phyloP scores from a whole-genome alignment of 2,888 invertebrate genomes.

The Noctuana brunneofusca region DNA sequence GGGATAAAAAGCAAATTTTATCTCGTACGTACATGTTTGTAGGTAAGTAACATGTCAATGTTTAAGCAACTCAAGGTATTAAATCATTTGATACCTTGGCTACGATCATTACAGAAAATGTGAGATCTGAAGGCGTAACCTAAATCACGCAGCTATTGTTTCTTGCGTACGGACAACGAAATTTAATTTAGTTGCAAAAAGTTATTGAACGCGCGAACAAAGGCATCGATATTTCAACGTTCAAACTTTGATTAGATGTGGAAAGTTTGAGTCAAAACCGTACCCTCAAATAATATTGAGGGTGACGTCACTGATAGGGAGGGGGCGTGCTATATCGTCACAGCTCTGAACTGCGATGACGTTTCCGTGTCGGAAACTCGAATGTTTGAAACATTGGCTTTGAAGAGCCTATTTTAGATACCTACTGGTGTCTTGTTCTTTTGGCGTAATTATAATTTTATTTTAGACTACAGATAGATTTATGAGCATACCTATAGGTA shows the following conservation, averaged over 20 bases:
- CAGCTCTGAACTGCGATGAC: conserved; percentile 71
- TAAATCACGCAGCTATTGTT: conserved; percentile 25
- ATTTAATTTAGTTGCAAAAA: conserved; percentile 32
- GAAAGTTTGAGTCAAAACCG: conserved; percentile 46
- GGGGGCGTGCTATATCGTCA: conserved; percentile 62
- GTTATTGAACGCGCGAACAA: conserved; percentile 32
- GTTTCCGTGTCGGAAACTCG: conserved; percentile 62
- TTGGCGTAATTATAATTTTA: too few species aligned
- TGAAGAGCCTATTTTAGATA: conserved; percentile 32
- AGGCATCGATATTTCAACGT: conserved; percentile 43
- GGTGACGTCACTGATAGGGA: conserved; percentile 58
- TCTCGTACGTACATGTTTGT: too few species aligned
- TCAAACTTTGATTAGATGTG: conserved; percentile 51
- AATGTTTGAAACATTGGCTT: conserved; percentile 48
- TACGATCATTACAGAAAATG: not conserved
- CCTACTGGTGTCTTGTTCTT: conserved; percentile 12
- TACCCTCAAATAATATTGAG: conserved; percentile 44
- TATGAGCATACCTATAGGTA: too few species aligned
- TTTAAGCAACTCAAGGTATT: too few species aligned
- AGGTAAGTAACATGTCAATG: too few species aligned
- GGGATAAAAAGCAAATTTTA: too few species aligned
- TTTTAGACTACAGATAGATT: too few species aligned
- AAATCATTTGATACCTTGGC: not conserved
- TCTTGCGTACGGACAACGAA: conserved; percentile 18
- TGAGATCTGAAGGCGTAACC: conserved; percentile 18